Base-by-base conservation (phyloP, 2,797 vertebrate genomes). In the Eutrigla gurnardus region DNA sequence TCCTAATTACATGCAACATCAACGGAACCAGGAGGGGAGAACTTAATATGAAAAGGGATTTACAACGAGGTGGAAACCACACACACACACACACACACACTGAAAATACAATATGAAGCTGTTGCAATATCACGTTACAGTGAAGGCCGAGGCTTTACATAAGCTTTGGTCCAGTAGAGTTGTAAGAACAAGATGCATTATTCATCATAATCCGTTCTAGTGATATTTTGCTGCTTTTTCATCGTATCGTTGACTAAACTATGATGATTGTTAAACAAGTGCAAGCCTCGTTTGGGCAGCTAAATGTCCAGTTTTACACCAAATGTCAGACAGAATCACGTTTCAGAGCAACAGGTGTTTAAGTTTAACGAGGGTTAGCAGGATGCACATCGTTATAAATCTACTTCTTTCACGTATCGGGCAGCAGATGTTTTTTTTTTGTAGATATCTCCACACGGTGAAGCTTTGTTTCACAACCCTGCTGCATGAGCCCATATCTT, bases 401-500 rank as follows among this genome's bases (percentile, higher is more conserved):
- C 25, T 25, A 25, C 25, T 25, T 25, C 25, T 25, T 25, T 25
- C 25, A 25, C 25, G 25, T 25, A 25, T 25, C 25, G 25, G 2
- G 25, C 25, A 25, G 25, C 25, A 15, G 39, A 39, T 14, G 0
- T 35, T 39, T 15, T 25, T 45, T 36, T 42, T 53, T 69, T 7
- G 40, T 33, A 12, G 54, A n/a, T 63, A n/a, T 62, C 37, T 59
- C 64, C 47, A 47, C 64, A 13, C 36, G 18, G 43, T 17, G 1
- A 17, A 42, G 60, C 78, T 73, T 77, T 78, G 52, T 84, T 62
- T 25, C 69, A 58, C 52, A 35, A 4, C 0, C 11, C 61, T 18
- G 25, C 43, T 45, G 54, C 33, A 50, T 63, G 54, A 62, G 70
- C 72, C 77, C 75, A 7, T 60, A 62, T 49, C 66, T 75, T 25